Conservation (phyloP, 2,113 vertebrate genomes). For the Antechinus stuartii region DNA sequence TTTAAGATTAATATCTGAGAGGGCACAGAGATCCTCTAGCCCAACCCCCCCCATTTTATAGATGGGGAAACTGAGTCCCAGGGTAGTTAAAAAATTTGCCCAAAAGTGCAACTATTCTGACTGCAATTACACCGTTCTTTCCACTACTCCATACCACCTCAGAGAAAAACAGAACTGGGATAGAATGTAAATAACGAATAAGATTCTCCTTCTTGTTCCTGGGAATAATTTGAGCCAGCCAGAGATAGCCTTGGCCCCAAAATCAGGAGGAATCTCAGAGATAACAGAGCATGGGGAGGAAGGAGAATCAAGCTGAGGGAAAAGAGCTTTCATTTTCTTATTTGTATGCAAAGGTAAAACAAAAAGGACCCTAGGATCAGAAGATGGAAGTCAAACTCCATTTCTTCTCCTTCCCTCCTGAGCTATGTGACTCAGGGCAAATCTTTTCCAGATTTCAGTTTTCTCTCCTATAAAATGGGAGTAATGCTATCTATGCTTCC, state of each 20-base stretch:
- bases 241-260: not conserved
- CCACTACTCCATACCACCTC: not conserved
- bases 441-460: not conserved
- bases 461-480: not conserved
- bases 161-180: rapidly evolving
- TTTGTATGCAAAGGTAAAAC: not conserved
- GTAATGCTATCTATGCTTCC: not conserved
- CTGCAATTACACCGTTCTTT: not conserved
- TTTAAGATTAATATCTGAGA: not conserved
- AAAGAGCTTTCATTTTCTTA: not conserved
- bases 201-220: not conserved
- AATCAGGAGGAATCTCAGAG: not conserved
- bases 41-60: not conserved
- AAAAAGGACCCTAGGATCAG: not conserved
- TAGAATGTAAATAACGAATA: rapidly evolving
- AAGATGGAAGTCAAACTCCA: not conserved
- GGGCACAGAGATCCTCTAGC: not conserved
- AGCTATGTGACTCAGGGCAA: not conserved
- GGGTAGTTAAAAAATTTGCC: not conserved
- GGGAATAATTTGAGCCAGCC: not conserved
- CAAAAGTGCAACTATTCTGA: not conserved
- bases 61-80: not conserved
- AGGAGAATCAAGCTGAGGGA: not conserved
- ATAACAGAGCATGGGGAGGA: not conserved
- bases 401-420: not conserved